Base-by-base conservation (phyloP, 92 coral and sea anemone genomes). In the Umimayanthus kanabou region DNA sequence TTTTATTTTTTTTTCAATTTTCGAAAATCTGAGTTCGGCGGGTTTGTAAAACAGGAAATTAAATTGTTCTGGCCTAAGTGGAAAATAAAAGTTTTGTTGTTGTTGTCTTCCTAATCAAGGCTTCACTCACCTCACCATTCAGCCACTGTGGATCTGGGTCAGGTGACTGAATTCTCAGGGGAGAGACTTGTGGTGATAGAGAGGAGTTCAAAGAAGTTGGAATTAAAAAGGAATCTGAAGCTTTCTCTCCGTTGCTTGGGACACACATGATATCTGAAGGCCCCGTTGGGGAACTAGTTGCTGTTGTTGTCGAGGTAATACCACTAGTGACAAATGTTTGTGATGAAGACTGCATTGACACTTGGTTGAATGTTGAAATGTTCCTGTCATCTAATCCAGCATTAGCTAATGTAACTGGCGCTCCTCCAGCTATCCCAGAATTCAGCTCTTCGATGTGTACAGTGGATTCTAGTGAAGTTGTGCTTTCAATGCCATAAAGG, bases 121-220 rank as follows among this genome's bases (percentile, higher is more conserved):
- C 25, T 81, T 57, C 10, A 28, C 88, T 71, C 88, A 94, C 96
- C 94, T 94, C 98, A 75, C 96, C 96, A 92, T 92, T 92, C 26
- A 94, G 87, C 98, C 96, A 95, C 82, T 90, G 95, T 5, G 91
- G 73, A 0, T 91, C 94, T 53, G 89, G 37, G 43, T 65, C 74
- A 15, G 89, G 91, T 57, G 89, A 87, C 13, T 88, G 69, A n/a
- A 85, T 79, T 80, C 90, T 73, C 14, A 91, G n/a, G 4, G 88
- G 92, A 26, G 94, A 92, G 20, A 89, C 39, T 25, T 57, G 88
- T 16, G 94, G 94, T 11, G 92, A 92, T 33, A 87, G n/a, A 2
- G 90, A 81, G 65, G 80, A 76, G 33, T 77, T 80, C 20, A 78
- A 39, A 23, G 91, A 47, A 53, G 74, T 73, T 73, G 86, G 75